Evolutionary conservation across 2,888 invertebrate species (phyloP), one percentile per base, ranked within the genome.

Genomic region (Cactoblastis cactorum): DNA sequence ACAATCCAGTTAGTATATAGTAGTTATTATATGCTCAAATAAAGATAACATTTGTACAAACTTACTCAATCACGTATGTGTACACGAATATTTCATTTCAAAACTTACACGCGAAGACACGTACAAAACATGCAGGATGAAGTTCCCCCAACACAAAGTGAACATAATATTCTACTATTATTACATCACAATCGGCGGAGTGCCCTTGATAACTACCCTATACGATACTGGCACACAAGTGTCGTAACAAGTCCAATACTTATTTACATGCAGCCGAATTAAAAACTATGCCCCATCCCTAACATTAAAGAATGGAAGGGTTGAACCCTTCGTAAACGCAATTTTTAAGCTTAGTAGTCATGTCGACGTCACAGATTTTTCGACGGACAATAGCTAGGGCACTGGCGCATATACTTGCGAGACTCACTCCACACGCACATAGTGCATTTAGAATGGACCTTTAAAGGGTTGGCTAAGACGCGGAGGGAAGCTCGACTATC

Each of bases 191-290:
- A 77, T 74, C 71, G 72, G 60, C 71, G 71, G 69, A 84, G 82
- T 83, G 83, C 80, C 86, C 85, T 88, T 85, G 85, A 86, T 81
- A 78, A 78, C 78, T 74, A 77, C 86, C 87, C 86, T 67, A 79
- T 74, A 69, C 80, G 75, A 81, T 77, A 78, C 77, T 71, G 62
- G 71, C 69, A 75, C 79, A 83, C 87, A 85, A 88, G 87, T 88
- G 88, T 80, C 76, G 79, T 76, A 81, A 83, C 86, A 83, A 86
- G 86, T 85, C 77, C 80, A 80, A 85, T 83, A 81, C 80, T 83
- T 82, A 89, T 88, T 87, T 85, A 86, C 82, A 87, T 88, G 83
- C 82, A 79, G 77, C 65, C 75, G 72, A 77, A 84, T 82, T 84
- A 83, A 85, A 83, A 85, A 78, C 71, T 74, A 67, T 69, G 80